phyloP scores from a whole-genome alignment of 1,140 invertebrate species.

The Cydia fagiglandana region DNA sequence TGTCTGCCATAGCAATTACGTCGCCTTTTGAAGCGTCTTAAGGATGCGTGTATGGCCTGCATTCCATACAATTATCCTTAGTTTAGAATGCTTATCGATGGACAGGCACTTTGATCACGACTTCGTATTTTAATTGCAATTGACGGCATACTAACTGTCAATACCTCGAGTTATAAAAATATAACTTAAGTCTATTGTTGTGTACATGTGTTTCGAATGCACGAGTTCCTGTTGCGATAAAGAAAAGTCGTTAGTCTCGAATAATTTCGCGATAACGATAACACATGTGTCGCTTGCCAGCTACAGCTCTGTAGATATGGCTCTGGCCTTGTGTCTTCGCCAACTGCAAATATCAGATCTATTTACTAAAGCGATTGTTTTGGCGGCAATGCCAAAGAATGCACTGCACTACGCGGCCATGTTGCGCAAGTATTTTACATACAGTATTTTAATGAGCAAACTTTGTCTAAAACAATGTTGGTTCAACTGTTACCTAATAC shows the following conservation, averaged over 20 bases:
- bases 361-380: conserved; percentile 39
- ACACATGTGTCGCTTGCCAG: neutral
- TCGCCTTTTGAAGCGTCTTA: conserved; percentile 35
- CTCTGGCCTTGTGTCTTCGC: conserved; percentile 27
- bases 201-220: conserved; percentile 5
- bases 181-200: conserved; percentile 9
- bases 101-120: neutral
- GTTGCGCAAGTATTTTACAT: conserved; percentile 37
- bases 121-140: neutral
- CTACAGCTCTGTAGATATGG: conserved; percentile 1
- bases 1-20: conserved; percentile 48
- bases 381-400: conserved; percentile 51
- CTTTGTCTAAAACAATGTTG: neutral
- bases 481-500: conserved; percentile 8
- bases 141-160: neutral
- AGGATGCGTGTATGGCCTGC: conserved; percentile 36
- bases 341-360: conserved; percentile 35
- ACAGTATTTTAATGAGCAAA: conserved; percentile 26
- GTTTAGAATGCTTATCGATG: neutral
- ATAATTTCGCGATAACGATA: conserved; percentile 29
- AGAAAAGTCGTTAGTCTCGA: conserved; percentile 30
- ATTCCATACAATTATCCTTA: conserved; percentile 35
- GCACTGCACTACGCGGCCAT: conserved; percentile 37
- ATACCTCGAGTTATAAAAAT: neutral
- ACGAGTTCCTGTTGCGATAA: conserved; percentile 25